phyloP scores from a whole-genome alignment of 2,113 vertebrate genomes.

The Prionailurus viverrinus region DNA sequence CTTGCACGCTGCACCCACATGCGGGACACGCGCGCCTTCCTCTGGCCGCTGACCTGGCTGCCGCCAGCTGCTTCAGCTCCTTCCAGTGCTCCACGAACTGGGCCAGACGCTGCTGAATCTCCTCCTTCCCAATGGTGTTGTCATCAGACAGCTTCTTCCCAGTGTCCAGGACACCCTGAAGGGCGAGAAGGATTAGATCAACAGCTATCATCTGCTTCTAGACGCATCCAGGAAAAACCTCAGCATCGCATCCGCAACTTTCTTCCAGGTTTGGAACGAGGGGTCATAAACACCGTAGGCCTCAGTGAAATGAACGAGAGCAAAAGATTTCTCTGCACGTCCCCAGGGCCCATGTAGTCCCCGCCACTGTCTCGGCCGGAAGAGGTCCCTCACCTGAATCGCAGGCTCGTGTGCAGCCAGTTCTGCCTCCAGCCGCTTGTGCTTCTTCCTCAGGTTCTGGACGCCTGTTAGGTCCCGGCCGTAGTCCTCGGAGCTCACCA shows the following conservation, averaged over 20 bases:
- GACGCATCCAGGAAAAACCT: background rate
- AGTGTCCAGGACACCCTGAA: constrained; percentile 96
- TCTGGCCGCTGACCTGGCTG: constrained; percentile 90
- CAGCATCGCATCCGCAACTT: accelerated
- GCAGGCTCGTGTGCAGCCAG: constrained; percentile 97
- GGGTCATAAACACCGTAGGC: accelerated
- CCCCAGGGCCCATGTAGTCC: accelerated
- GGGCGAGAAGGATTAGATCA: background rate
- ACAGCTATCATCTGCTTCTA: background rate
- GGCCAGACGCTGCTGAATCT: constrained; percentile 97
- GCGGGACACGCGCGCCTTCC: accelerated
- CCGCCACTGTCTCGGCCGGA: no score
- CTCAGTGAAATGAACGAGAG: accelerated
- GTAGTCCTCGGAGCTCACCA: constrained; percentile 99
- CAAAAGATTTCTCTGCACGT: accelerated
- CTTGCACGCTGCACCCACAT: accelerated
- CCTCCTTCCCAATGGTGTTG: constrained; percentile 98
- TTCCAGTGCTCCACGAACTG: constrained; percentile 99
- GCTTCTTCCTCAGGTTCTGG: constrained; percentile 99
- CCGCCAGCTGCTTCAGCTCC: constrained; percentile 95
- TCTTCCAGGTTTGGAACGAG: accelerated
- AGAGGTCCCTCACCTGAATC: constrained; percentile 91
- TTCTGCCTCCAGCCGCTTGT: constrained; percentile 98
- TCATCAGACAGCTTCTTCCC: constrained; percentile 98
- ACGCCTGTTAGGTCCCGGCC: constrained; percentile 98